phyloP scores from a whole-genome alignment of 2,888 invertebrate genomes.

The Melieria crassipennis region DNA sequence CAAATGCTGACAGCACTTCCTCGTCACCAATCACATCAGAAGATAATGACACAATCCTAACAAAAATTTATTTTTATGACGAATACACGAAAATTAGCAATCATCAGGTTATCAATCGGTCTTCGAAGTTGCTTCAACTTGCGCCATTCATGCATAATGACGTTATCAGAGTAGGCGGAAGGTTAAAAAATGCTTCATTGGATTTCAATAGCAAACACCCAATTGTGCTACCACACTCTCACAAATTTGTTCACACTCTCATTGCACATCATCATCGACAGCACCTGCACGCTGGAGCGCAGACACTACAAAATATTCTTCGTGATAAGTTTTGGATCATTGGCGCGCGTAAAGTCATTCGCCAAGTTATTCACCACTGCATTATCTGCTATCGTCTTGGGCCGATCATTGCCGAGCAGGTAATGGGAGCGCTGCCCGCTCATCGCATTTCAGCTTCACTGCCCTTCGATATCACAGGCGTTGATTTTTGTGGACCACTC shows the following conservation, averaged over 20 bases:
- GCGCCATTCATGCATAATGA: constrained; percentile 18
- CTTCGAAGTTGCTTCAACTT: too few relatives aligned
- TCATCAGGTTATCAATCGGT: too few relatives aligned
- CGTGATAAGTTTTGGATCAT: constrained; percentile 35
- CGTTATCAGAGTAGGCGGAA: constrained; percentile 21
- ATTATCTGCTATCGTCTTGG: constrained; percentile 30
- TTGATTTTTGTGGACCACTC: constrained; percentile 3
- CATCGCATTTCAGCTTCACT: background rate
- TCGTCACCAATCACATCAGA: too few relatives aligned
- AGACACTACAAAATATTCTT: constrained; percentile 32
- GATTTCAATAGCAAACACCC: constrained; percentile 21
- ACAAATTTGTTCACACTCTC: constrained; percentile 12
- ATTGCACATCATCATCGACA: constrained; percentile 24
- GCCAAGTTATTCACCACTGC: constrained; percentile 28
- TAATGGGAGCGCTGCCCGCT: constrained; percentile 12
- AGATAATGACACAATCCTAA: too few relatives aligned
- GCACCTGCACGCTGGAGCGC: constrained; percentile 22
- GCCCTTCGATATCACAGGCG: background rate
- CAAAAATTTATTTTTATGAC: too few relatives aligned
- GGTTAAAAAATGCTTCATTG: constrained; percentile 15
- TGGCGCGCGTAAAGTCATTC: constrained; percentile 15
- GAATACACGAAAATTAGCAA: too few relatives aligned
- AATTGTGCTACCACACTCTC: constrained; percentile 15
- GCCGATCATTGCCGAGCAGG: constrained; percentile 23
- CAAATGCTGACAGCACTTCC: too few relatives aligned